phyloP scores from a whole-genome alignment of 1,140 invertebrate species.

The Neoseiulus cucumeris region DNA sequence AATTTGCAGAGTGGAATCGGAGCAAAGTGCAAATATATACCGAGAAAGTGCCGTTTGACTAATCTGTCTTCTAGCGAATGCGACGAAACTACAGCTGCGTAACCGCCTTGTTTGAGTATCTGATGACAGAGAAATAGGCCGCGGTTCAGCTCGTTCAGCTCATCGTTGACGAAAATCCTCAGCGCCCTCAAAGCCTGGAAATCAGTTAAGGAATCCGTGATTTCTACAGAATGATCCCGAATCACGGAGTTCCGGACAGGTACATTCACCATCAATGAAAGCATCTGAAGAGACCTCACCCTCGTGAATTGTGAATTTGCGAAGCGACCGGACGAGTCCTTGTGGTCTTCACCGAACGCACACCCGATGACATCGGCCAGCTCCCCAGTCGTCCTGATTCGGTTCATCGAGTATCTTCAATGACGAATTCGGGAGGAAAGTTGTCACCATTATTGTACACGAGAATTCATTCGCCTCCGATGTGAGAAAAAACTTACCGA shows the following conservation, averaged over 20 bases:
- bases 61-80: slow-evolving; percentile 90
- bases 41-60: slow-evolving; percentile 66
- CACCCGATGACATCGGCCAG: slow-evolving; percentile 53
- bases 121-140: slow-evolving; percentile 53
- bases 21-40: slow-evolving; percentile 20
- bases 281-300: background rate
- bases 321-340: slow-evolving; percentile 49
- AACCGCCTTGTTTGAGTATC: slow-evolving; percentile 52
- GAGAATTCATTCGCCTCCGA: too few relatives aligned
- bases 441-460: too few relatives aligned
- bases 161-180: slow-evolving; percentile 89
- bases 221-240: too few relatives aligned
- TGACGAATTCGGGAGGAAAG: too few relatives aligned
- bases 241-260: too few relatives aligned
- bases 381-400: slow-evolving; percentile 58
- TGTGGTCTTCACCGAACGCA: slow-evolving; percentile 28
- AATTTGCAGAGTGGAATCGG: too few relatives aligned
- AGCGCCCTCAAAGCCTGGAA: slow-evolving; percentile 75
- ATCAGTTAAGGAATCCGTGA: too few relatives aligned
- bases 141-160: slow-evolving; percentile 85
- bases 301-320: slow-evolving; percentile 57
- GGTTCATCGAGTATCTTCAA: slow-evolving; percentile 42
- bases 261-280: too few relatives aligned
- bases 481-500: slow-evolving; percentile 30
- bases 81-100: slow-evolving; percentile 61